These are phyloP conservation scores for Schizopygopsis pylzovi DNA, from an alignment of 2,797 vertebrate genomes.

Conservation along the genomic window DNA sequence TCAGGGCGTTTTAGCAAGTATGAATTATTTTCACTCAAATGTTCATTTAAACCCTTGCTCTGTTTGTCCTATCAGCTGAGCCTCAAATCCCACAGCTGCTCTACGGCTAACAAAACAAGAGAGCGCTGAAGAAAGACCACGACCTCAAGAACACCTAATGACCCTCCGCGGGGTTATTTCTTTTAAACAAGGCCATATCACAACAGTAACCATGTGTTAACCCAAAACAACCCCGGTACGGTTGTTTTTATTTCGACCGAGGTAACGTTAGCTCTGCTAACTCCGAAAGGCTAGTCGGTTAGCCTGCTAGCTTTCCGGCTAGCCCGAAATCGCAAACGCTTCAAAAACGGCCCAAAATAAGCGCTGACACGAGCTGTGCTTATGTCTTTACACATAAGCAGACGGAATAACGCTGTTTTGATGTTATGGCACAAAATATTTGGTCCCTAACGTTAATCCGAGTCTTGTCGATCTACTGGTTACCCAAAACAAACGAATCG, in stretches of 20 bases:
- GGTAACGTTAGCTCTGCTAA: not conserved
- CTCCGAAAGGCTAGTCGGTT: conserved; percentile 35
- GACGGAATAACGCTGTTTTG: conserved; percentile 17
- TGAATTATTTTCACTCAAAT: not conserved
- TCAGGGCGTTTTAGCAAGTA: not conserved
- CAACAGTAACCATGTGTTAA: not conserved
- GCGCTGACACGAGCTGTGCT: not conserved
- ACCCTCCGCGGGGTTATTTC: not conserved
- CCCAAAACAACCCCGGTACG: conserved; percentile 14
- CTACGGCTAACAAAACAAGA: conserved; percentile 60
- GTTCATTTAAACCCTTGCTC: conserved; percentile 49
- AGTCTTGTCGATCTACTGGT: conserved; percentile 37
- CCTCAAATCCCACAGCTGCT: conserved; percentile 57
- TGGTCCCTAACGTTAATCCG: conserved; percentile 58
- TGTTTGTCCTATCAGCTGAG: conserved; percentile 59
- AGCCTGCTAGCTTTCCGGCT: conserved; percentile 51
- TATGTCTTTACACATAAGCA: not conserved
- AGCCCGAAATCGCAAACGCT: conserved; percentile 43
- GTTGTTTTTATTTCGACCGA: conserved; percentile 28
- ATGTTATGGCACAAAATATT: conserved; percentile 47
- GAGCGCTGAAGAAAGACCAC: conserved; percentile 22
- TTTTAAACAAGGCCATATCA: conserved; percentile 4
- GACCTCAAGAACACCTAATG: not conserved
- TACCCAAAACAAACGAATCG: conserved; percentile 51
- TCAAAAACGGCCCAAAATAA: conserved; percentile 29